Conservation (phyloP, 2,113 vertebrate genomes). For the Uropsilus gracilis region DNA sequence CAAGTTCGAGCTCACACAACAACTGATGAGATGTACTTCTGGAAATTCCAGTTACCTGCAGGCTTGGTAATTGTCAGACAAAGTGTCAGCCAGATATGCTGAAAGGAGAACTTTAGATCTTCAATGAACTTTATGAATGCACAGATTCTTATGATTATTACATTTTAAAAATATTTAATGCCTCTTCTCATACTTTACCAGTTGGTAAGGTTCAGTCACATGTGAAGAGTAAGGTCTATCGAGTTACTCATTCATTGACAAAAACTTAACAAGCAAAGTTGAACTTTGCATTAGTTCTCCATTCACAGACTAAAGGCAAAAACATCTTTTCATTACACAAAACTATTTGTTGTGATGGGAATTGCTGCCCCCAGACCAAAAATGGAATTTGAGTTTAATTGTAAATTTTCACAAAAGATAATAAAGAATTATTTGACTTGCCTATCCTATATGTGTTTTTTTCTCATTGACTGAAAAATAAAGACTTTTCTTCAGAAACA, state of each 20-base stretch:
- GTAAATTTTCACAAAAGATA: not conserved
- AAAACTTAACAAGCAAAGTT: not conserved
- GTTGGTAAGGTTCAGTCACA: not conserved
- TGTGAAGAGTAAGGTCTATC: not conserved
- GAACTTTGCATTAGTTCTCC: not conserved
- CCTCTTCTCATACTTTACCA: not conserved
- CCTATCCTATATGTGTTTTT: not conserved
- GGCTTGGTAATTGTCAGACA: not conserved
- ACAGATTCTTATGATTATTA: not conserved
- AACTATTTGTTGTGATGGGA: not conserved
- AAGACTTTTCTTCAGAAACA: not conserved
- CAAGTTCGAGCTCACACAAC: not conserved
- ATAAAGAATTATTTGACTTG: not conserved
- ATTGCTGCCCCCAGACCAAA: not conserved
- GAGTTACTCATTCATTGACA: not conserved
- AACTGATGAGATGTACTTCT: not conserved
- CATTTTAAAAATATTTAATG: not conserved
- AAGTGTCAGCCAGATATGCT: not conserved
- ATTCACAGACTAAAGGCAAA: not conserved
- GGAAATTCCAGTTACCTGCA: not conserved
- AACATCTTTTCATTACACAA: slow-evolving; percentile 34
- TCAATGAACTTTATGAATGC: not conserved
- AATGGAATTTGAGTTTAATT: not conserved
- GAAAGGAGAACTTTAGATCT: slow-evolving; percentile 23
- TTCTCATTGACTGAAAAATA: slow-evolving; percentile 34